These are phyloP conservation scores for Byasa hedistus DNA, from an alignment of 2,888 invertebrate species.

Conservation along the genomic window DNA sequence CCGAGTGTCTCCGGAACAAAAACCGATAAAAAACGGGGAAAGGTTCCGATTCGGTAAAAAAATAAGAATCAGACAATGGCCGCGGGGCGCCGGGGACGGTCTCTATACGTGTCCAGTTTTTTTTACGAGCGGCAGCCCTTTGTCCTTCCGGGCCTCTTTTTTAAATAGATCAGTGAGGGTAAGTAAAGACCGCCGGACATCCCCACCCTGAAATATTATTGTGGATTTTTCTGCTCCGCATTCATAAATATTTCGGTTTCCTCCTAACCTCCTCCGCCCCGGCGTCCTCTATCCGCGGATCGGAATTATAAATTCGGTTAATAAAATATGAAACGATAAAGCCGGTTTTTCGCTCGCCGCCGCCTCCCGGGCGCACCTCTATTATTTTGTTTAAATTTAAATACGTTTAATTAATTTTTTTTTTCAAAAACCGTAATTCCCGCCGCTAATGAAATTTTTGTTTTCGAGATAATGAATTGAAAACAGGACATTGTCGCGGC, in stretches of 20 bases:
- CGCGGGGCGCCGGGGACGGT: slow-evolving; percentile 59
- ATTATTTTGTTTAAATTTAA: slow-evolving; percentile 81
- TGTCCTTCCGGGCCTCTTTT: slow-evolving; percentile 78
- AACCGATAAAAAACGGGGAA: slow-evolving; percentile 77
- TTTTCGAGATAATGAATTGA: slow-evolving; percentile 80
- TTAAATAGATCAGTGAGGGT: slow-evolving; percentile 79
- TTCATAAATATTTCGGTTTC: slow-evolving; percentile 77
- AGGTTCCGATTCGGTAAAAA: slow-evolving; percentile 78
- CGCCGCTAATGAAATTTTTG: slow-evolving; percentile 78
- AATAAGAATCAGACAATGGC: slow-evolving; percentile 79
- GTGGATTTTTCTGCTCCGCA: slow-evolving; percentile 79
- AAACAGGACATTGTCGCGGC: slow-evolving; percentile 69
- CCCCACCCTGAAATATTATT: slow-evolving; percentile 78
- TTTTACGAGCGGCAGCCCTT: slow-evolving; percentile 72
- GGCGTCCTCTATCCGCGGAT: slow-evolving; percentile 62
- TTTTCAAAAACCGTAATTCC: slow-evolving; percentile 73
- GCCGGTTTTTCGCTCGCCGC: slow-evolving; percentile 61
- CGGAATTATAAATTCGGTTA: slow-evolving; percentile 78
- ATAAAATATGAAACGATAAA: slow-evolving; percentile 80
- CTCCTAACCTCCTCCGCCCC: slow-evolving; percentile 42
- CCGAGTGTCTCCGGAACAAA: slow-evolving; percentile 76
- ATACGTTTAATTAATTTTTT: slow-evolving; percentile 78
- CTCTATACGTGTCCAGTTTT: slow-evolving; percentile 78
- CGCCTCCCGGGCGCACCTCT: slow-evolving; percentile 73
- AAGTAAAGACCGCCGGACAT: slow-evolving; percentile 72